Evolutionary conservation across 2,797 vertebrate genomes (phyloP).

Genomic region (Carcharodon carcharias): DNA sequence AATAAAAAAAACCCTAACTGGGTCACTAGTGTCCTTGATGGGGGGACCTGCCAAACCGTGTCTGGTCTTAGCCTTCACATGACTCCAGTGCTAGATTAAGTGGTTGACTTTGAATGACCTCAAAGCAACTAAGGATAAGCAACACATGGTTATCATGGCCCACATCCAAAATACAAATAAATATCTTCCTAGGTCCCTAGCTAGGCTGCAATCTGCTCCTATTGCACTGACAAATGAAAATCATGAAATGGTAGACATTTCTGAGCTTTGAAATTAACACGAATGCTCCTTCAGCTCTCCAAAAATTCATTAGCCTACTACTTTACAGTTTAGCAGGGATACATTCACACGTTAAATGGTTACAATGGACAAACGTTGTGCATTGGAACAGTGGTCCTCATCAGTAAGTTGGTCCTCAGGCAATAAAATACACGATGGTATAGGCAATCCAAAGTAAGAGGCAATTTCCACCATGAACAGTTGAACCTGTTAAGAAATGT

Average conservation of each 20-base stretch:
- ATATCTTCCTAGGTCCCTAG: background rate
- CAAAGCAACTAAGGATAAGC: background rate
- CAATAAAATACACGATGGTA: background rate
- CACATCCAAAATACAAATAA: background rate
- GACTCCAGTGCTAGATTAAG: background rate
- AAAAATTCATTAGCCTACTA: background rate
- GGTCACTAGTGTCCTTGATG: background rate
- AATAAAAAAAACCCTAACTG: background rate
- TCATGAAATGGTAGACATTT: background rate
- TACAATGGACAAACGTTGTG: background rate
- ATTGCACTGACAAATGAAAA: background rate
- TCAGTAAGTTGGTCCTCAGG: background rate
- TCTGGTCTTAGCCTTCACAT: background rate
- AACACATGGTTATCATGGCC: background rate
- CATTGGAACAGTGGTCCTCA: background rate
- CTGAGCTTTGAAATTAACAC: background rate
- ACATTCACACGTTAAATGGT: background rate
- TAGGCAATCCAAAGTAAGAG: constrained; percentile 37
- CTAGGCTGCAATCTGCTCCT: background rate
- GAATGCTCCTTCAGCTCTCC: background rate
- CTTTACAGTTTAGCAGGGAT: background rate
- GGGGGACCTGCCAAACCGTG: background rate
- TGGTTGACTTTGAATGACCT: background rate
- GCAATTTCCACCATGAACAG: background rate
- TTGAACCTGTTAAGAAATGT: constrained; percentile 36